These are phyloP conservation scores for Tenthredo mesomela DNA, from an alignment of 2,888 invertebrate species.

Conservation along the genomic window DNA sequence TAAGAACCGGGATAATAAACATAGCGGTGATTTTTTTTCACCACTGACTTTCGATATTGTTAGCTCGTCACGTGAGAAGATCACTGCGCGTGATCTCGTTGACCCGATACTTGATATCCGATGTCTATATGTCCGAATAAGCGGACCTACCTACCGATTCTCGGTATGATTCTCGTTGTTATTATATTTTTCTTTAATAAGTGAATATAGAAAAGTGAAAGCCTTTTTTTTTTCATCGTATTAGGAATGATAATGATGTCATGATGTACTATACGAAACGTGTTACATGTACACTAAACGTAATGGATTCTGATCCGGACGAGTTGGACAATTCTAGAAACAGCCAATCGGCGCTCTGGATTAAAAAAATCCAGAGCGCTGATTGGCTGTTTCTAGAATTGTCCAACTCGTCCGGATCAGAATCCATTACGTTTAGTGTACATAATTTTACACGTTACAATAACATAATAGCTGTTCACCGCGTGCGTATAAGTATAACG, in stretches of 20 bases:
- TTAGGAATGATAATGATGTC: neutral
- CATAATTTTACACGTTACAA: neutral
- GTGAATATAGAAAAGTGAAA: constrained; percentile 48
- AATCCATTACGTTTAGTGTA: too few relatives aligned
- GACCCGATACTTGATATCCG: constrained; percentile 13
- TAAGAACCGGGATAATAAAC: neutral
- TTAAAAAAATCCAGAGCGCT: too few relatives aligned
- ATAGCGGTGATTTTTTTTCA: neutral
- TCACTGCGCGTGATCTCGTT: neutral
- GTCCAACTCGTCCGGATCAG: too few relatives aligned
- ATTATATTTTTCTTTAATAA: neutral
- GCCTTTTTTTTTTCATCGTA: neutral
- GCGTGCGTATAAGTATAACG: neutral
- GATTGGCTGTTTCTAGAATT: too few relatives aligned
- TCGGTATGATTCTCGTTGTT: neutral
- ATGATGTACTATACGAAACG: neutral
- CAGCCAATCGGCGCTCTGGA: too few relatives aligned
- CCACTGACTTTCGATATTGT: constrained; percentile 26
- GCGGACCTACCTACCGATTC: neutral
- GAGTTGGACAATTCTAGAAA: too few relatives aligned
- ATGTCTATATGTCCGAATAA: constrained; percentile 6
- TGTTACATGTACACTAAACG: too few relatives aligned
- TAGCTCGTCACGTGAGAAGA: constrained; percentile 19
- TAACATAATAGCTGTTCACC: neutral
- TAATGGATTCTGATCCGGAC: too few relatives aligned